Conservation (phyloP, 2,888 invertebrate genomes). For the Polydrusus cervinus region DNA sequence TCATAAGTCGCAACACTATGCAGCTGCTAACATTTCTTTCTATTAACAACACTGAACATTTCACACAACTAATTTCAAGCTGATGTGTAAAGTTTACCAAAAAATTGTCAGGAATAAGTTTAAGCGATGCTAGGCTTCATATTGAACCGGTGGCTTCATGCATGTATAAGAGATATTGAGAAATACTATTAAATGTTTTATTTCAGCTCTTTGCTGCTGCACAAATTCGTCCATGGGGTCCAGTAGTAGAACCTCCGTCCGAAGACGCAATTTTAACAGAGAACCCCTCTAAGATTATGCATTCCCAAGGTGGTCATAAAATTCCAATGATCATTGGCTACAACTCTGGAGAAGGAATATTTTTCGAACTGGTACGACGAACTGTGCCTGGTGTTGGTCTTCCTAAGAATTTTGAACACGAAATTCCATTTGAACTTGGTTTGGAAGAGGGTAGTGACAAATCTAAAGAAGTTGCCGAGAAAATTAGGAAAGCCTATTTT, state of each 20-base stretch:
- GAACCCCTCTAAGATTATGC: conserved; percentile 64
- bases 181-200: background rate
- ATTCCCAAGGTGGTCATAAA: conserved; percentile 64
- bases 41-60: no score
- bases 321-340: conserved; percentile 69
- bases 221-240: conserved; percentile 59
- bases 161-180: no score
- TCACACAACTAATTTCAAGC: no score
- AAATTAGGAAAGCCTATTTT: conserved; percentile 71
- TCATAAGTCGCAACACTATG: no score
- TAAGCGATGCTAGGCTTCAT: no score
- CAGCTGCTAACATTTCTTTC: no score
- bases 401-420: conserved; percentile 59
- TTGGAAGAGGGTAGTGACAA: conserved; percentile 58
- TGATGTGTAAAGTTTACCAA: no score
- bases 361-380: conserved; percentile 63
- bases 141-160: no score
- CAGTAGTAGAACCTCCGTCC: conserved; percentile 61
- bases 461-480: conserved; percentile 66
- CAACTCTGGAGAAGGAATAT: conserved; percentile 66
- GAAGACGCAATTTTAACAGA: conserved; percentile 65
- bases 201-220: conserved; percentile 59
- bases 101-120: no score
- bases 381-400: conserved; percentile 51
- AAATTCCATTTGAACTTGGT: conserved; percentile 61